Evolutionary conservation across 1,140 invertebrate species (phyloP).

Genomic region (Acyrthosiphon pisum): DNA sequence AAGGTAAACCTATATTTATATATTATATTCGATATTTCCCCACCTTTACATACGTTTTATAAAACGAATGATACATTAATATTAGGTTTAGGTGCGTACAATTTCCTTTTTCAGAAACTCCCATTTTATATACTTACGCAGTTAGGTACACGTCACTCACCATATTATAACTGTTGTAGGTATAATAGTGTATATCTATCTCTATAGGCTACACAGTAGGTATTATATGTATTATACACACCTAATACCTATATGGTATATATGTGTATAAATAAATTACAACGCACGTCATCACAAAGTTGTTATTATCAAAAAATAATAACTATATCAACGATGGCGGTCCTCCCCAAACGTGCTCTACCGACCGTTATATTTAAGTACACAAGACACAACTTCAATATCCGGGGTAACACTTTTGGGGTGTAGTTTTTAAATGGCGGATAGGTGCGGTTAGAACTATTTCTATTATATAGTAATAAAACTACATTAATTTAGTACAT

Average conservation of each 20-base stretch:
- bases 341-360: constrained; percentile 32
- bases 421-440: constrained; percentile 38
- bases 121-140: background rate
- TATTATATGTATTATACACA: background rate
- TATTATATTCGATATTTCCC: background rate
- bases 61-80: background rate
- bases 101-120: constrained; percentile 28
- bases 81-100: background rate
- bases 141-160: background rate
- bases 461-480: background rate
- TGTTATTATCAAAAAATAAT: constrained; percentile 21
- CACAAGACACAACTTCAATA: constrained; percentile 31
- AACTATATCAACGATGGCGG: constrained; percentile 7
- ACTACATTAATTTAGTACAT: background rate
- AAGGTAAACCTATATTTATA: background rate
- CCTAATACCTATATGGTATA: background rate
- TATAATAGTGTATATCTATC: background rate
- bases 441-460: constrained; percentile 29
- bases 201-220: background rate
- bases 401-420: constrained; percentile 43
- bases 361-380: background rate
- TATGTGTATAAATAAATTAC: background rate
- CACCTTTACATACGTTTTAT: background rate
- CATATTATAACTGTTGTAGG: background rate
- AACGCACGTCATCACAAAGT: background rate